Base-by-base conservation (phyloP, 2,888 invertebrate species). In the Andrena minutula region DNA sequence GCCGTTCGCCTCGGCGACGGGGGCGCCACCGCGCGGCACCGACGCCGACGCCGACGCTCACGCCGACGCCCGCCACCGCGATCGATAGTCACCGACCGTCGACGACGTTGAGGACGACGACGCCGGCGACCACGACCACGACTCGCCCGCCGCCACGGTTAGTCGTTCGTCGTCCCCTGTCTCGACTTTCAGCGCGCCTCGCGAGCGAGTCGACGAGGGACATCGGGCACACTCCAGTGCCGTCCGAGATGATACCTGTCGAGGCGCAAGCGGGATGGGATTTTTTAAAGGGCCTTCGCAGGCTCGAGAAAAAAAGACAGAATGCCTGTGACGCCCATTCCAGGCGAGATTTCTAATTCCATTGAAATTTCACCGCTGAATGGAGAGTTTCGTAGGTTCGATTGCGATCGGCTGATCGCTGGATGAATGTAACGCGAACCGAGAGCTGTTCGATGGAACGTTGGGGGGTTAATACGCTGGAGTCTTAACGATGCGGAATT, bases 11-110 rank as follows among this genome's bases (percentile, higher is more conserved):
- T 58, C 75, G 75, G 58, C 85, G 79, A 85, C 90, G 91, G 86
- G 90, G 91, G 93, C 93, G 93, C 93, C 93, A 93, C 93, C 90
- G 89, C 85, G 90, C 90, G 93, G 92, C 89, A 83, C 82, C 87
- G 83, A 87, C 89, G 91, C 90, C 91, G 35, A 10, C 35, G 35
- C 90, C 91, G 41, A 16, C 41, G 41, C 41, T 41, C 41, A 41
- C 89, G 92, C 89, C 91, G 89, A 91, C 92, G 92, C 91, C 92
- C 92, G 92, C 90, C 72, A 70, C 87, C 86, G 93, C 86, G 93
- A 93, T 93, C 93, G 93, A 93, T 93, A 93, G 90, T 88, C 88
- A 81, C 66, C 89, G 69, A 82, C 82, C 85, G 88, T 74, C 85
- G 90, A 79, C 89, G 90, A 86, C 88, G 89, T 71, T 64, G 75